phyloP scores from a whole-genome alignment of 2,113 vertebrate genomes.

The Hemiscyllium ocellatum region DNA sequence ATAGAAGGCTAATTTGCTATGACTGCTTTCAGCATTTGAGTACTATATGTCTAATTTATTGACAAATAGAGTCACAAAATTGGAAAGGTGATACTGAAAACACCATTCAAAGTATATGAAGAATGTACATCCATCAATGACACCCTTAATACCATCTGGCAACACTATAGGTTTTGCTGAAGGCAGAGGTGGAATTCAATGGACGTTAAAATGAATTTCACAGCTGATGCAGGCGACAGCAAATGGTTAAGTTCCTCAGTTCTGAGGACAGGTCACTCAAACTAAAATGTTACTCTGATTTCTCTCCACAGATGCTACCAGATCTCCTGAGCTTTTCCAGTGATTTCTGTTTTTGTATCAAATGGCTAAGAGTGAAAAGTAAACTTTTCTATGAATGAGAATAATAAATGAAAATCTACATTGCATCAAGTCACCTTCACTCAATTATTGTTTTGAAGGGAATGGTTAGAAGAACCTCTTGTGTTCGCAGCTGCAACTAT shows the following conservation, averaged over 20 bases:
- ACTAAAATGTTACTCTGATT: too few species aligned
- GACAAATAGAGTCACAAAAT: neutral
- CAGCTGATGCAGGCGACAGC: neutral
- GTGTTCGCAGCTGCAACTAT: neutral
- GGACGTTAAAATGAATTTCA: neutral
- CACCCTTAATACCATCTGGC: neutral
- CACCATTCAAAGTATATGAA: neutral
- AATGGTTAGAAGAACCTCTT: too few species aligned
- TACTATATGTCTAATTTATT: neutral
- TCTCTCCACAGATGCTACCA: too few species aligned
- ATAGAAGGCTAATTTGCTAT: neutral
- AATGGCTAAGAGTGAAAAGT: neutral
- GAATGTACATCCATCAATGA: neutral
- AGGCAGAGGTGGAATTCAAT: neutral
- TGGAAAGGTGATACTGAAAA: neutral
- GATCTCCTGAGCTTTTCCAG: too few species aligned
- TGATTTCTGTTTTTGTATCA: too few species aligned
- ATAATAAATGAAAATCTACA: neutral
- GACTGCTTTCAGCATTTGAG: neutral
- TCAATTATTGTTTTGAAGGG: neutral
- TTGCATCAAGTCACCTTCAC: neutral
- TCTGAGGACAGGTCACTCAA: too few species aligned
- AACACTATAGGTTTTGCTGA: neutral
- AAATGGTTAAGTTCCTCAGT: too few species aligned
- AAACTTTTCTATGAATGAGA: neutral